Evolutionary conservation across 2,113 vertebrate species (phyloP), one percentile per base, ranked within the genome.

Genomic region (Cryptotis parvus): DNA sequence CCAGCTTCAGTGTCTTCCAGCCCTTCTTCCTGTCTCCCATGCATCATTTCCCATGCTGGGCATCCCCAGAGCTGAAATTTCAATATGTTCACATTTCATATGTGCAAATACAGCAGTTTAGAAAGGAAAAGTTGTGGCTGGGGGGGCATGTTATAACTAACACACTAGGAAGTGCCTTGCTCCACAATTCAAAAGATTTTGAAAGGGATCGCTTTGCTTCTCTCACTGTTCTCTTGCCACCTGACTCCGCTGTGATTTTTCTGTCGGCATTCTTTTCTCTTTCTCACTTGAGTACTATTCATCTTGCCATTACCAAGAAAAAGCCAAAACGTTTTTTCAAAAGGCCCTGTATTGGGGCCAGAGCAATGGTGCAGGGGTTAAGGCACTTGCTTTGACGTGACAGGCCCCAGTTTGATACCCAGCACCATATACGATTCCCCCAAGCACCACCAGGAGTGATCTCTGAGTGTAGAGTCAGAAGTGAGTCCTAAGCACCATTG

Each of bases 241-340:
- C 27, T 31, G 92, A 63, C 16, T 80, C 78, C 84, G 22, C 68
- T 75, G 22, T 83, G 83, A 69, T 31, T 89, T 93, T 92, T 77
- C 87, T 81, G 24, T 77, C 83, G 12, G 31, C 26, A 81, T n/a
- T 18, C 12, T 84, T 94, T 87, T 65, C 58, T n/a, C 93, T 90
- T 76, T 79, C 79, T 93, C 35, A 72, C 70, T 27, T 83, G 37
- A 77, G 49, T 84, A 24, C 24, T 83, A 41, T 49, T 58, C 14
- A 84, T 79, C 37, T 35, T 88, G 93, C 68, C 37, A 82, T 22
- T 79, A 82, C 68, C 27, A 90, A 94, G 76, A 75, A 93, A n/a
- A 89, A 78, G 80, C 31, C 26, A 86, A 90, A 86, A 58, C 18
- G 18, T 22, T 58, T 58, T 58, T 58, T 58, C 55, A 58, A 24